Percentiles rank a stretch among this genome's conserved stretches.
These are phyloP conservation scores for Ptilodon capucinus DNA, from an alignment of 2,888 invertebrate genomes.

Conservation along the genomic window DNA sequence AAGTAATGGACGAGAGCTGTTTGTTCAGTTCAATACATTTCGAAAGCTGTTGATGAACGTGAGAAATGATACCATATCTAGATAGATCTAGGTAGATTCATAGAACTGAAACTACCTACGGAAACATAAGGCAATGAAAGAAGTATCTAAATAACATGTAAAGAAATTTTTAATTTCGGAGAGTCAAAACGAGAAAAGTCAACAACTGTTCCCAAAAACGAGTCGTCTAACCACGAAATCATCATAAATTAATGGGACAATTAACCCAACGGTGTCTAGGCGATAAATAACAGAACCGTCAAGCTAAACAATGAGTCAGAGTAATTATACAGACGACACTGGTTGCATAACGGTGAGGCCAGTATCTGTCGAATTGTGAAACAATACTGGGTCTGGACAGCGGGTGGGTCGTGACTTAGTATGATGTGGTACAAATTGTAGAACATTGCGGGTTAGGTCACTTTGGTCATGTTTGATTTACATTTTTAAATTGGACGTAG, in stretches of 20 bases:
- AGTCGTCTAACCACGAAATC: constrained; percentile 3
- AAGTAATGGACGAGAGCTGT: constrained; percentile 30
- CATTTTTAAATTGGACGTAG: too few relatives aligned
- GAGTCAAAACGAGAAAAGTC: not conserved
- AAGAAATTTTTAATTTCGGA: too few relatives aligned
- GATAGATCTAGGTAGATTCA: too few relatives aligned
- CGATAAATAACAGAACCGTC: constrained; percentile 40
- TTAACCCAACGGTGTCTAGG: constrained; percentile 26
- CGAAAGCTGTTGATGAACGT: constrained; percentile 10
- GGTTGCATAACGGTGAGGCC: constrained; percentile 47
- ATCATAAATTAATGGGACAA: constrained; percentile 3
- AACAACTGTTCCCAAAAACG: not conserved
- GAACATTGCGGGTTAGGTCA: constrained; percentile 18
- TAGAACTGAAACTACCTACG: too few relatives aligned
- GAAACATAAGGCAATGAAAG: too few relatives aligned
- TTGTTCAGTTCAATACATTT: constrained; percentile 16
- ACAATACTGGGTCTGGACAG: constrained; percentile 24
- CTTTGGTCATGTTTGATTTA: constrained; percentile 6
- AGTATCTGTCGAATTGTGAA: constrained; percentile 42
- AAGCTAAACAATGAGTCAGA: constrained; percentile 49
- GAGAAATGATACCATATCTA: too few relatives aligned
- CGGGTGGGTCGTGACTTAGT: constrained; percentile 40
- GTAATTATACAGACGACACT: constrained; percentile 58
- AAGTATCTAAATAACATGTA: too few relatives aligned
- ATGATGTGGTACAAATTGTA: constrained; percentile 44